Evolutionary conservation across 2,113 vertebrate genomes (phyloP).

Genomic region (Natator depressus): DNA sequence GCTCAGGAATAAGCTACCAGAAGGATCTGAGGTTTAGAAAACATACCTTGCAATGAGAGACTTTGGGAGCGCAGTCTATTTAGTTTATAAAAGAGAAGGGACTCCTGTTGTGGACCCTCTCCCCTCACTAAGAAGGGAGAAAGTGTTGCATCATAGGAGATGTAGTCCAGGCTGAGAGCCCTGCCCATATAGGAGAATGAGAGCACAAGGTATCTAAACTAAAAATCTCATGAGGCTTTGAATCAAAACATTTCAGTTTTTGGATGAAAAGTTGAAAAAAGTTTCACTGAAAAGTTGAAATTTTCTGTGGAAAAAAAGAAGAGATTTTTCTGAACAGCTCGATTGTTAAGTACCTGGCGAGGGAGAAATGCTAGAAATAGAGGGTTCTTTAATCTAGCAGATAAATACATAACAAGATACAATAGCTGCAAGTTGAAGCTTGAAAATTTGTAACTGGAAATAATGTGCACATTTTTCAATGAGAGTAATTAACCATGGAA

Average conservation of each 20-base stretch:
- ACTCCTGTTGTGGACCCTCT: background rate
- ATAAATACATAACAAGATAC: too few species aligned
- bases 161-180: background rate
- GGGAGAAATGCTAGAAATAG: background rate
- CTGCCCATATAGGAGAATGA: too few species aligned
- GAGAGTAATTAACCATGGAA: background rate
- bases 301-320: too few species aligned
- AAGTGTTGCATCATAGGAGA: background rate
- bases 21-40: background rate
- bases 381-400: background rate
- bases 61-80: background rate
- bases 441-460: background rate
- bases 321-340: too few species aligned
- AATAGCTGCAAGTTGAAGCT: background rate
- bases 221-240: too few species aligned
- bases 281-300: too few species aligned
- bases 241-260: too few species aligned
- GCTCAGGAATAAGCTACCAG: background rate
- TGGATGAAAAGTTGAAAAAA: too few species aligned
- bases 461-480: rapidly evolving
- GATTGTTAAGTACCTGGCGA: background rate
- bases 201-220: too few species aligned
- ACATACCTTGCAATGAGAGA: background rate
- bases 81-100: background rate
- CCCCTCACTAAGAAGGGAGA: background rate